Conservation (phyloP, 2,797 vertebrate species). For the Lutjanus argentimaculatus region DNA sequence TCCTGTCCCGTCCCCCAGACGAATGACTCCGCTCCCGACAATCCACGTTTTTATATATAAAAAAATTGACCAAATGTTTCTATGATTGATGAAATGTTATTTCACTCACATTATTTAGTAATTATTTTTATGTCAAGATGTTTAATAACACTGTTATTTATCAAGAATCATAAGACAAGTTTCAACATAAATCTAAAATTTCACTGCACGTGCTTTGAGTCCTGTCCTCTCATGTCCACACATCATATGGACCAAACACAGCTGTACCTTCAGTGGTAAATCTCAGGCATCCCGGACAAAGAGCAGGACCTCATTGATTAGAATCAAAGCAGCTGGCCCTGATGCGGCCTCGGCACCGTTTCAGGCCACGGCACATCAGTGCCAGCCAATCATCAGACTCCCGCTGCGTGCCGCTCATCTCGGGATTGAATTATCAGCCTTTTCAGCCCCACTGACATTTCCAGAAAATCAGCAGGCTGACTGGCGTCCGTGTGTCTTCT, state of each 20-base stretch:
- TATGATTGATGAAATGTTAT: no score
- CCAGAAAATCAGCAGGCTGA: constrained; percentile 20
- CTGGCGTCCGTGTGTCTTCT: rapidly evolving
- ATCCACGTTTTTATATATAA: no score
- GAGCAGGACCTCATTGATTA: not conserved
- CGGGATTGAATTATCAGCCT: constrained; percentile 8
- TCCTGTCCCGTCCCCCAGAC: no score
- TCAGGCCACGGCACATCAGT: not conserved
- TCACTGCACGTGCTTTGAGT: not conserved
- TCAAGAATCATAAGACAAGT: no score
- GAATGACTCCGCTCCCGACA: no score
- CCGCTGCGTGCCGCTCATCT: not conserved
- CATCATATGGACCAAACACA: not conserved
- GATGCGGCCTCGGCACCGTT: not conserved
- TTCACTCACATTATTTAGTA: no score
- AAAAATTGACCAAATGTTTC: no score
- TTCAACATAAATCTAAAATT: no score
- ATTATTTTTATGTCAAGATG: no score
- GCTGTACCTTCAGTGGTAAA: not conserved
- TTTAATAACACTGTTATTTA: no score
- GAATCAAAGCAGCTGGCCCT: not conserved
- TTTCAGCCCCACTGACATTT: constrained; percentile 24
- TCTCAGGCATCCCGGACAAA: not conserved
- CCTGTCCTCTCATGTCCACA: not conserved
- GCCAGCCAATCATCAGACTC: constrained; percentile 5